Evolutionary conservation across 2,888 invertebrate genomes (phyloP).

Genomic region (Lycophotia porphyrea): DNA sequence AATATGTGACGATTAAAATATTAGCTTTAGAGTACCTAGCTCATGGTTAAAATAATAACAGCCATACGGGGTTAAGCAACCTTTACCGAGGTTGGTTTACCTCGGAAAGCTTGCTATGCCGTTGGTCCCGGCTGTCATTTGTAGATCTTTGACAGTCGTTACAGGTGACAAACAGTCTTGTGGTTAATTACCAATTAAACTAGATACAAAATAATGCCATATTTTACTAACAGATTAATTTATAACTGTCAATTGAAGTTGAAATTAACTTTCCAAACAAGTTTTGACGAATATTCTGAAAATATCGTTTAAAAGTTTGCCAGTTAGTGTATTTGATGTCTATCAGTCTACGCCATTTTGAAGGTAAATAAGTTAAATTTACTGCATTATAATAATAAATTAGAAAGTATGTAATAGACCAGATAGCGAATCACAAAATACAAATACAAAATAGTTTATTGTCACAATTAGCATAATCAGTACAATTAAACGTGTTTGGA

Average conservation of each 20-base stretch:
- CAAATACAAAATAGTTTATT: not conserved
- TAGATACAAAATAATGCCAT: conserved; percentile 3
- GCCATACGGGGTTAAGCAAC: not conserved
- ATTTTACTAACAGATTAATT: not conserved
- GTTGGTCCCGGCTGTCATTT: not conserved
- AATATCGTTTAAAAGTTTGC: conserved; percentile 24
- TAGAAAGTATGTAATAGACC: not conserved
- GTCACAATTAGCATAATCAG: not conserved
- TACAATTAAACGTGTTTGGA: too few relatives aligned
- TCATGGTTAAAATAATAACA: not conserved
- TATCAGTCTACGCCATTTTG: conserved; percentile 2
- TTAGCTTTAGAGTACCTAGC: too few relatives aligned
- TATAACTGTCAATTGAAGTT: conserved; percentile 4
- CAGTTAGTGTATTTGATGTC: conserved; percentile 2
- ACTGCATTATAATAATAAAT: not conserved
- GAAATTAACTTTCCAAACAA: conserved; percentile 1
- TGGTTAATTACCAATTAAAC: not conserved
- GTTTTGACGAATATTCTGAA: conserved; percentile 12
- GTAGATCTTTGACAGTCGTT: not conserved
- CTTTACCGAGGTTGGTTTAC: not conserved
- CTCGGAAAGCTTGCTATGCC: not conserved
- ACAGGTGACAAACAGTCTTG: not conserved
- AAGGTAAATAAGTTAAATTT: not conserved
- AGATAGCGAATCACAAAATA: not conserved
- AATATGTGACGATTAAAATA: not conserved